Evolutionary conservation across 2,113 vertebrate species (phyloP).

Genomic region (Calcarius ornatus): DNA sequence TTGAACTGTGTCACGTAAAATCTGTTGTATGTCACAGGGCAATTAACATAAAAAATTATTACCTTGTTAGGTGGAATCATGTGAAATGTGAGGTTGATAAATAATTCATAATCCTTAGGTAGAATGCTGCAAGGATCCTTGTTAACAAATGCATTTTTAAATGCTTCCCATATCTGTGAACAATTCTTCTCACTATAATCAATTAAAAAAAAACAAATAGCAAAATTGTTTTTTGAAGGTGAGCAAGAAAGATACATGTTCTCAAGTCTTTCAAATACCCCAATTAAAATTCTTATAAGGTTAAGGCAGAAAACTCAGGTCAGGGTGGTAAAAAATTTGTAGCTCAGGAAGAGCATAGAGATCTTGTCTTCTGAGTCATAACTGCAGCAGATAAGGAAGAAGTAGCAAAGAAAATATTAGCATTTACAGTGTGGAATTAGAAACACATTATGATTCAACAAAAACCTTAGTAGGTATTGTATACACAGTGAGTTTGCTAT

Average conservation of each 20-base stretch:
- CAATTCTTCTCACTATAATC: constrained; percentile 75
- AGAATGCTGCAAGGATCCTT: constrained; percentile 75
- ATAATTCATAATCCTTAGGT: constrained; percentile 71
- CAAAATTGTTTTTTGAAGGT: neutral
- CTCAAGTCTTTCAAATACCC: neutral
- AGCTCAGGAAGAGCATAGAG: neutral
- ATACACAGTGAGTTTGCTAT: neutral
- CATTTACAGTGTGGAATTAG: neutral
- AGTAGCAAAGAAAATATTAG: neutral
- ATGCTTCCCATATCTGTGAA: constrained; percentile 76
- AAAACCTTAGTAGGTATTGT: neutral
- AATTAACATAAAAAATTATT: neutral
- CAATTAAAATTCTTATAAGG: neutral
- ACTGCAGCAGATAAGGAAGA: neutral
- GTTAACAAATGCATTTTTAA: constrained; percentile 66
- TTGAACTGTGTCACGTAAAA: neutral
- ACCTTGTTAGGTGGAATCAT: constrained; percentile 75
- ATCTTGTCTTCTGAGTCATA: neutral
- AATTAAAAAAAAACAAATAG: neutral
- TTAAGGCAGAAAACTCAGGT: neutral
- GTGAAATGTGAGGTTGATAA: constrained; percentile 70
- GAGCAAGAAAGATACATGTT: neutral
- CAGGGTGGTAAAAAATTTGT: neutral
- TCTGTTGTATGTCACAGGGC: neutral
- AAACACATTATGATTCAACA: neutral